These are phyloP conservation scores for Drosophila virilis DNA, from an alignment of 1,140 invertebrate genomes.

Conservation along the genomic window DNA sequence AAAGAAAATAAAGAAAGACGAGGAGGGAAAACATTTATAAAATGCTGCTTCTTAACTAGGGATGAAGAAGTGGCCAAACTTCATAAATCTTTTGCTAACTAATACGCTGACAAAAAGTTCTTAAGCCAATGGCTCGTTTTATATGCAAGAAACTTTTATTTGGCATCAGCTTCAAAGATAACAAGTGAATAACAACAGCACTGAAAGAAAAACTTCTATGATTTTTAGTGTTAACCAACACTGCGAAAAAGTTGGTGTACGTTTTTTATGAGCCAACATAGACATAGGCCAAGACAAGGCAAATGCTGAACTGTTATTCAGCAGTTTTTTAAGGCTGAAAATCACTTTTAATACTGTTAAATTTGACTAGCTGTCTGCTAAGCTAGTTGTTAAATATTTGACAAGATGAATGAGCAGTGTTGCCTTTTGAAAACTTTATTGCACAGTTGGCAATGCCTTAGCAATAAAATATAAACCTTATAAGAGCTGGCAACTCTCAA, in stretches of 20 bases:
- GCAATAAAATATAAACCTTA: no score
- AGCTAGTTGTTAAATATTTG: no score
- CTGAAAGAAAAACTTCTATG: conserved; percentile 15
- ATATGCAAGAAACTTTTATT: conserved; percentile 73
- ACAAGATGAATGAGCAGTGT: no score
- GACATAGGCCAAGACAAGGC: background rate
- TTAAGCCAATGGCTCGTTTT: conserved; percentile 68
- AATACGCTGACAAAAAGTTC: conserved; percentile 64
- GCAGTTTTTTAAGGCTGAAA: no score
- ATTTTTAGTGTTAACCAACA: conserved; percentile 7
- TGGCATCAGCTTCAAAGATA: conserved; percentile 55
- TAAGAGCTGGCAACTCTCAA: no score
- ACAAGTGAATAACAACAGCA: conserved; percentile 56
- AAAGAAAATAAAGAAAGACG: background rate
- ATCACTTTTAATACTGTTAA: no score
- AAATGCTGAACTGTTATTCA: background rate
- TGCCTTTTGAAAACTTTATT: no score
- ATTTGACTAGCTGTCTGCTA: no score
- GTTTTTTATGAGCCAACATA: background rate
- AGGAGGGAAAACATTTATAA: conserved; percentile 30
- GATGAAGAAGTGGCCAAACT: conserved; percentile 62
- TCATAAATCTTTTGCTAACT: conserved; percentile 77
- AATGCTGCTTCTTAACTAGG: conserved; percentile 50
- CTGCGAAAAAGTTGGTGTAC: conserved; percentile 1
- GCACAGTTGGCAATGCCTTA: no score